These are phyloP conservation scores for Microvelia longipes DNA, from an alignment of 1,140 invertebrate species.

Conservation along the genomic window DNA sequence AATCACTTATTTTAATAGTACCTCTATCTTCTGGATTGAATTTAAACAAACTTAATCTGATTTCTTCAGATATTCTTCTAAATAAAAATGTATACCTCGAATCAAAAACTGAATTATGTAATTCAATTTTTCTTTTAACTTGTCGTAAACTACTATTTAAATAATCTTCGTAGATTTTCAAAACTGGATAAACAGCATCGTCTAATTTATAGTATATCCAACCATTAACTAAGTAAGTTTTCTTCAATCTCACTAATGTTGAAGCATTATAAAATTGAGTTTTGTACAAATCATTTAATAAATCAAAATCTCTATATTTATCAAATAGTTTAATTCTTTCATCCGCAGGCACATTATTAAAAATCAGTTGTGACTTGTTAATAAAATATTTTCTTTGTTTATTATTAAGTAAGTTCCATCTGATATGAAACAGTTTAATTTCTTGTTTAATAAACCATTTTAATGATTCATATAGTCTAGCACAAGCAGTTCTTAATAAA, in stretches of 20 bases:
- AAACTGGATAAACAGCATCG: not conserved
- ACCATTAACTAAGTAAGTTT: not conserved
- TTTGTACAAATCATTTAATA: not conserved
- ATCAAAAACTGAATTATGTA: not conserved
- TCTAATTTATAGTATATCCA: not conserved
- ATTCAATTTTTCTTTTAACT: not conserved
- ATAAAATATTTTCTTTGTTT: not conserved
- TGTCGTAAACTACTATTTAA: not conserved
- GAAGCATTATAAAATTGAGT: not conserved
- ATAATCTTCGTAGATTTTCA: not conserved
- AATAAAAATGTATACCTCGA: not conserved
- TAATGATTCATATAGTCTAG: not conserved
- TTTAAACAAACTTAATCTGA: not conserved
- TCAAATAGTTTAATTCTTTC: not conserved
- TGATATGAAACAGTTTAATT: not conserved
- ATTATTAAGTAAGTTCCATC: not conserved
- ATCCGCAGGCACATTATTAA: not conserved
- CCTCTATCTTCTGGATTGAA: not conserved
- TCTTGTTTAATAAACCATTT: not conserved
- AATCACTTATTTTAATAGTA: not conserved
- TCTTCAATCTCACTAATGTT: not conserved
- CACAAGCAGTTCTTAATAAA: not conserved
- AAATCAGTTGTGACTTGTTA: not conserved
- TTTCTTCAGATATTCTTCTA: not conserved
- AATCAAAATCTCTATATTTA: not conserved